These are phyloP conservation scores for Axinella damicornis DNA, from an alignment of 37 sponge, comb jelly and placozoan species.

Conservation along the genomic window DNA sequence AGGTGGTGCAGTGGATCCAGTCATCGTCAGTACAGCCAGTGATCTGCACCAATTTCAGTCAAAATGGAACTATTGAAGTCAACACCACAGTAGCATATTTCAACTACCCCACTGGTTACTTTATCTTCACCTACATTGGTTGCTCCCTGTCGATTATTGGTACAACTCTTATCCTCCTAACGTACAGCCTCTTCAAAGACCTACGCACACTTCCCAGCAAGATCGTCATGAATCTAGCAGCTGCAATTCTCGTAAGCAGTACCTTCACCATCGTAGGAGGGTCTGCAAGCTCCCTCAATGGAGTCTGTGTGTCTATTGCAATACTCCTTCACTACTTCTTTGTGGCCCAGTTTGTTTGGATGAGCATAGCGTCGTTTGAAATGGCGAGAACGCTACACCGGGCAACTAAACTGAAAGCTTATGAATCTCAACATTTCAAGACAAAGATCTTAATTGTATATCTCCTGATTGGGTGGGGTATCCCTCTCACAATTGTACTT, in stretches of 20 bases:
- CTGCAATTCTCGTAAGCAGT: constrained; percentile 33
- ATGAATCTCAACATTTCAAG: neutral
- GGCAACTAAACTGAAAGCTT: neutral
- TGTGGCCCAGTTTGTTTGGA: constrained; percentile 70
- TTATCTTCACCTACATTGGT: constrained; percentile 49
- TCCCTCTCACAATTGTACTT: constrained; percentile 13
- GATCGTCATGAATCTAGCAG: constrained; percentile 52
- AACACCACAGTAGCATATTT: neutral
- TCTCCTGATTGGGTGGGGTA: constrained; percentile 52
- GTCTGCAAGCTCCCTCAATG: neutral
- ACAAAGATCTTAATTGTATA: constrained; percentile 22
- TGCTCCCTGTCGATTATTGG: constrained; percentile 63
- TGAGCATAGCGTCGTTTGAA: constrained; percentile 38
- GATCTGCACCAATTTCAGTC: constrained; percentile 33
- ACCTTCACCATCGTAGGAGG: constrained; percentile 18
- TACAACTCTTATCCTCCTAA: constrained; percentile 37
- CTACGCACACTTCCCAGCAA: constrained; percentile 49
- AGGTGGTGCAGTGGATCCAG: neutral
- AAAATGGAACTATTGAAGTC: neutral
- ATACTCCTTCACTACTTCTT: constrained; percentile 50
- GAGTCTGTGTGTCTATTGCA: constrained; percentile 25
- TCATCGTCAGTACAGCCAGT: neutral
- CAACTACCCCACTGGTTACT: constrained; percentile 10
- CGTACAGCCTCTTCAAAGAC: constrained; percentile 62
- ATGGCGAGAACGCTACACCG: constrained; percentile 3